Conservation (phyloP, 2,113 vertebrate species). For the Ceyx margarethae region DNA sequence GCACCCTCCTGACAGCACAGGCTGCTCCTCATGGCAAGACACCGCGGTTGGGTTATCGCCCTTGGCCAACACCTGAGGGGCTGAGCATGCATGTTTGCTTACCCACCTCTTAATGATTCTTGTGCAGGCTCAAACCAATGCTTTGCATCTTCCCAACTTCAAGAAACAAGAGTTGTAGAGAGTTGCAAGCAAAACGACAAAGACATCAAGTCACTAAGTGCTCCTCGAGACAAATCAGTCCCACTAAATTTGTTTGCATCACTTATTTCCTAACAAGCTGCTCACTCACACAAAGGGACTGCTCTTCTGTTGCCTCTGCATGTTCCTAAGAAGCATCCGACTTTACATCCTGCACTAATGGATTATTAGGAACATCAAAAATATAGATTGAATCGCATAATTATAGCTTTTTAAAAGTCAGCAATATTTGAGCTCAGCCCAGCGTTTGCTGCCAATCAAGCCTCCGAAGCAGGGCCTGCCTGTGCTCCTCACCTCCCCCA, state of each 20-base stretch:
- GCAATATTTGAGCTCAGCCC: conserved; percentile 64
- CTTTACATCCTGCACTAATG: conserved; percentile 38
- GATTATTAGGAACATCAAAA: conserved; percentile 41
- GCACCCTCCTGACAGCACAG: fast-evolving
- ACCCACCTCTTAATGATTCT: neutral
- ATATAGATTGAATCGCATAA: conserved; percentile 42
- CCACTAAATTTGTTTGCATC: conserved; percentile 8
- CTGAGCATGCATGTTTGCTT: neutral
- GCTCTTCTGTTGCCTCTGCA: neutral
- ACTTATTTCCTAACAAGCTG: neutral
- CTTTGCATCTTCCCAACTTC: neutral
- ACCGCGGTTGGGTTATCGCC: fast-evolving
- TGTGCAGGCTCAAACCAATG: fast-evolving
- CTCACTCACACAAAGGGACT: neutral
- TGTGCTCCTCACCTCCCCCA: neutral
- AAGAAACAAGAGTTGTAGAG: neutral
- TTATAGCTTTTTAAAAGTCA: conserved; percentile 44
- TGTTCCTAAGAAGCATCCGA: neutral
- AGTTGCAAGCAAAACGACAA: neutral
- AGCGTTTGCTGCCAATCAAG: conserved; percentile 59
- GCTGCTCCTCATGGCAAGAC: neutral
- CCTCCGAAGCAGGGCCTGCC: neutral
- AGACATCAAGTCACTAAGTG: neutral
- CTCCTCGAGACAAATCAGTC: neutral
- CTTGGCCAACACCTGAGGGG: fast-evolving